These are phyloP conservation scores for Hexactinellida sp. DNA, from an alignment of 37 sponge, comb jelly and placozoan genomes.

Conservation along the genomic window DNA sequence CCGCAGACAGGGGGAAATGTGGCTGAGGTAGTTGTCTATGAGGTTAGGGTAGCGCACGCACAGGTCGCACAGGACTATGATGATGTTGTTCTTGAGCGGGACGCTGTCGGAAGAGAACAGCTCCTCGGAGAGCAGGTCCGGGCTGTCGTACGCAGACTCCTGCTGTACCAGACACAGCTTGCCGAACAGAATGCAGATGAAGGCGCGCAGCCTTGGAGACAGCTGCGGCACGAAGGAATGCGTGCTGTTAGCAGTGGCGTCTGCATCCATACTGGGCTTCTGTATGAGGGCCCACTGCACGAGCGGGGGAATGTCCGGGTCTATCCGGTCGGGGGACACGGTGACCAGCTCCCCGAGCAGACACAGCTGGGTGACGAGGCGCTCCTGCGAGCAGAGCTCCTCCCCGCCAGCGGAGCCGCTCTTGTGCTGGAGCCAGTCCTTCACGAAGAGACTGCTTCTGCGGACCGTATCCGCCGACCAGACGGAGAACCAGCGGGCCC, in stretches of 20 bases:
- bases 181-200: constrained; percentile 25
- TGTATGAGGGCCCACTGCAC: not conserved
- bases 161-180: constrained; percentile 75
- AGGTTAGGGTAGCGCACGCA: constrained; percentile 40
- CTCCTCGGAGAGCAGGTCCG: constrained; percentile 44
- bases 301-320: not conserved
- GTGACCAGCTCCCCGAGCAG: constrained; percentile 2
- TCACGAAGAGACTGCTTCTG: not conserved
- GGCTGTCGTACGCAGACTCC: constrained; percentile 48
- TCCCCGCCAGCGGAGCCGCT: not conserved
- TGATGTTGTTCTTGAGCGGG: constrained; percentile 54
- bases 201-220: not conserved
- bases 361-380: not conserved
- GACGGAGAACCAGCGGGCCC: constrained; percentile 22
- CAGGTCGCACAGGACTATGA: constrained; percentile 66
- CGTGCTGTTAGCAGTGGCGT: not conserved
- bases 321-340: not conserved
- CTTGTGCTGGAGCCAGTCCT: not conserved
- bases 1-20: constrained; percentile 44
- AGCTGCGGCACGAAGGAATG: not conserved
- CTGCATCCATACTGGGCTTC: not conserved
- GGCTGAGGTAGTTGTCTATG: constrained; percentile 53
- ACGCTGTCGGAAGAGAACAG: constrained; percentile 30
- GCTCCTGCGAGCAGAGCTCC: not conserved
- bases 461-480: constrained; percentile 11